Percentiles rank a stretch among this genome's conserved stretches.
Evolutionary conservation across 2,797 vertebrate species (phyloP).

Genomic region (Enteromius unitaeniatus): DNA sequence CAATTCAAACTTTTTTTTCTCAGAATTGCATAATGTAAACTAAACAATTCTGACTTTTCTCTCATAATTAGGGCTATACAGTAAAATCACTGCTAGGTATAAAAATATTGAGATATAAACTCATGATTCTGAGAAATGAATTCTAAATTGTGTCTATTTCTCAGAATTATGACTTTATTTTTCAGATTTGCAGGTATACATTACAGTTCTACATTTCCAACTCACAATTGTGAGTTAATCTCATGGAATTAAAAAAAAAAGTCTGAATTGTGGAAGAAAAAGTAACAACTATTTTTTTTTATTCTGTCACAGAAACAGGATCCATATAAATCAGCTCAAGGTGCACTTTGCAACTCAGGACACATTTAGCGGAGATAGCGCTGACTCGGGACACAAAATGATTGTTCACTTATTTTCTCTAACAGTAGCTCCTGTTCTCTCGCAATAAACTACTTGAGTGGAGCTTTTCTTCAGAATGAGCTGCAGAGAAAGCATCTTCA

Average conservation of each 20-base stretch:
- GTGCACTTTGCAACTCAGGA: background rate
- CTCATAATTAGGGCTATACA: too few relatives aligned
- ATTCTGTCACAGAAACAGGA: background rate
- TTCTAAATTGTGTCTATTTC: background rate
- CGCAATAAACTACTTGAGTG: conserved; percentile 3
- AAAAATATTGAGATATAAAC: background rate
- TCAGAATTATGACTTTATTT: background rate
- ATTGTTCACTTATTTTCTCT: background rate
- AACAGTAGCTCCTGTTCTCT: background rate
- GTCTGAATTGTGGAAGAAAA: background rate
- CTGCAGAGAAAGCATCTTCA: conserved; percentile 28
- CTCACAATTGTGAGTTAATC: background rate
- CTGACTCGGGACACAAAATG: background rate
- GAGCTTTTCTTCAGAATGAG: conserved; percentile 36
- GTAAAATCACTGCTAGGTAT: too few relatives aligned
- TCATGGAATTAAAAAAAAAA: background rate
- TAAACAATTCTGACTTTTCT: too few relatives aligned
- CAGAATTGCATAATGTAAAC: too few relatives aligned
- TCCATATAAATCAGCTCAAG: background rate
- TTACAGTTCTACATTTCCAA: background rate
- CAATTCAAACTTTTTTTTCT: background rate
- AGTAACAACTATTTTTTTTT: background rate
- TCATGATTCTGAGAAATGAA: background rate
- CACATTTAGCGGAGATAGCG: background rate
- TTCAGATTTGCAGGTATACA: background rate